These are phyloP conservation scores for Sylvilagus floridanus DNA, from an alignment of 2,797 vertebrate genomes.

Conservation along the genomic window DNA sequence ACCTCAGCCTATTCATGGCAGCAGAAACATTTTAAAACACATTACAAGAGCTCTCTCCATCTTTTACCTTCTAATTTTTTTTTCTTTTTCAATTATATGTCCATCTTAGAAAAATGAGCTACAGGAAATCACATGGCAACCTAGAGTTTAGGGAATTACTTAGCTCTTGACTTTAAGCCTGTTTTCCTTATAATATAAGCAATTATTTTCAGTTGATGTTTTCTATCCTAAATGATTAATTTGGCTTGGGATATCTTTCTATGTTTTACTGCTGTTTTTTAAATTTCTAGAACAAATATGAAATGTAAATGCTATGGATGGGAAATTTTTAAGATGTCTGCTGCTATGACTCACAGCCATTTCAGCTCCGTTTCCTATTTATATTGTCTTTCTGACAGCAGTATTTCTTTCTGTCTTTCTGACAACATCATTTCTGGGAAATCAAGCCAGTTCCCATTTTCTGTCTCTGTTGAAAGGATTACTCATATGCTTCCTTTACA, in stretches of 20 bases:
- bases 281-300: conserved; percentile 14
- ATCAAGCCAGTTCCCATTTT: conserved; percentile 36
- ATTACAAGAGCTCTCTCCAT: neutral
- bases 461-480: neutral
- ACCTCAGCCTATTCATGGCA: neutral
- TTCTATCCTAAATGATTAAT: conserved; percentile 52
- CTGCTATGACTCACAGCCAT: neutral
- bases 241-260: conserved; percentile 25
- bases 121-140: conserved; percentile 28
- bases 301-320: neutral
- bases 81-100: conserved; percentile 34
- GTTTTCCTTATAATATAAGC: conserved; percentile 52
- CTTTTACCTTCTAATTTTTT: neutral
- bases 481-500: neutral
- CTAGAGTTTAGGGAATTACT: conserved; percentile 48
- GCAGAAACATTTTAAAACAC: neutral
- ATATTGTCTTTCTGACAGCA: neutral
- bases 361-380: neutral
- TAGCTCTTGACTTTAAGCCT: conserved; percentile 46
- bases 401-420: conserved; percentile 11
- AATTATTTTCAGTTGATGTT: conserved; percentile 42
- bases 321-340: conserved; percentile 1
- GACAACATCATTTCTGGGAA: conserved; percentile 35
- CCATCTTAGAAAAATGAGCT: conserved; percentile 28
- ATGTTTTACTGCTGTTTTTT: neutral